Conservation (phyloP, 2,797 vertebrate genomes). For the Pseudotriccus pelzelni region DNA sequence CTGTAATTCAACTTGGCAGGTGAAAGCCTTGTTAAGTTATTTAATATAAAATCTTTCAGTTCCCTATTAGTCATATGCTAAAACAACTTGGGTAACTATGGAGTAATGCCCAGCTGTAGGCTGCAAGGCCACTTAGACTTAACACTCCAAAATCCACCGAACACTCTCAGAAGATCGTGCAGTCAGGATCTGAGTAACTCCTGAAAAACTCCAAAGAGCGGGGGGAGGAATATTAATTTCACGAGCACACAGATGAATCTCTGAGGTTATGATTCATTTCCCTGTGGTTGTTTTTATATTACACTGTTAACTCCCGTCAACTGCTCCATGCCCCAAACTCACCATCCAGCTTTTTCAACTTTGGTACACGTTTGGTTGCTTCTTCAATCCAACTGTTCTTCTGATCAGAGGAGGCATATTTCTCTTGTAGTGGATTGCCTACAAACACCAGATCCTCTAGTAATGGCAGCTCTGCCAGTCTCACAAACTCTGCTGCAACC, state of each 20-base stretch:
- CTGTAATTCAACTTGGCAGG: background rate
- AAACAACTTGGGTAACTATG: background rate
- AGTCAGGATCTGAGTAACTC: background rate
- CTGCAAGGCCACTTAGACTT: background rate
- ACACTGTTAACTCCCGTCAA: background rate
- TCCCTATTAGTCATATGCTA: background rate
- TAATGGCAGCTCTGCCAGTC: constrained; percentile 86
- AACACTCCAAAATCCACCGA: background rate
- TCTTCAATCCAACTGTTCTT: constrained; percentile 90
- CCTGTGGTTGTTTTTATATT: background rate
- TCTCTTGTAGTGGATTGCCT: constrained; percentile 95
- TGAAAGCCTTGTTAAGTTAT: background rate
- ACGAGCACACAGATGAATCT: background rate
- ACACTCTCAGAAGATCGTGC: background rate
- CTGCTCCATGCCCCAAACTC: constrained; percentile 10
- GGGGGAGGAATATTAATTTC: background rate
- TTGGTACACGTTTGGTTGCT: constrained; percentile 88
- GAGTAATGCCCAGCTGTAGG: background rate
- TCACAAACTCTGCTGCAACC: constrained; percentile 88
- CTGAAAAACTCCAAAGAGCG: background rate
- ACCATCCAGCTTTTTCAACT: constrained; percentile 94
- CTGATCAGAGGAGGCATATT: constrained; percentile 81
- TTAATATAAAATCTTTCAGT: background rate
- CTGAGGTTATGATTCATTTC: background rate
- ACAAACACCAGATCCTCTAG: constrained; percentile 93